A percentile compares a stretch with the other conserved stretches of the same genome.
Evolutionary conservation across 2,113 vertebrate species (phyloP).

Genomic region (Isurus oxyrinchus): DNA sequence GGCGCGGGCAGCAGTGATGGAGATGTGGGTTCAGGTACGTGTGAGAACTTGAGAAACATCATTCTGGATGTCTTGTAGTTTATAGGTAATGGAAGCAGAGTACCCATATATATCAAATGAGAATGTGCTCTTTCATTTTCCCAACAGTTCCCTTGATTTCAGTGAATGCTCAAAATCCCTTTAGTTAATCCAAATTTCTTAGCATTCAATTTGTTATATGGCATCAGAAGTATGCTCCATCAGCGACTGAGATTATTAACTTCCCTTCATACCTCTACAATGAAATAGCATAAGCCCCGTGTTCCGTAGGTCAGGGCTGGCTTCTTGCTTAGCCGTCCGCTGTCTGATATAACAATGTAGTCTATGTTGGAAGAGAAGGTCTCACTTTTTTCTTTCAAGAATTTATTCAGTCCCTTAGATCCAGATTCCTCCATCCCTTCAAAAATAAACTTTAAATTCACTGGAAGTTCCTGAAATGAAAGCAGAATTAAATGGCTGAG

Average conservation of each 20-base stretch:
- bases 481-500: neutral
- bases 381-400: slow-evolving; percentile 49
- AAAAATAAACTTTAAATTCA: slow-evolving; percentile 65
- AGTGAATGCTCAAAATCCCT: neutral
- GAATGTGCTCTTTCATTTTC: neutral
- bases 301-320: slow-evolving; percentile 61
- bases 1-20: neutral
- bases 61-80: neutral
- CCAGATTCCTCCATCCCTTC: slow-evolving; percentile 71
- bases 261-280: slow-evolving; percentile 55
- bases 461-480: slow-evolving; percentile 54
- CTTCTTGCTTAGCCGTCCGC: slow-evolving; percentile 58
- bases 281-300: slow-evolving; percentile 61
- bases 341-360: slow-evolving; percentile 64
- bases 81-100: neutral
- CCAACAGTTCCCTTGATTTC: neutral
- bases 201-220: neutral
- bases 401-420: slow-evolving; percentile 56
- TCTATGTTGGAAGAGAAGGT: slow-evolving; percentile 60
- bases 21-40: neutral
- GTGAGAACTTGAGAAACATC: neutral
- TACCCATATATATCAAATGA: neutral
- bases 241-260: neutral
- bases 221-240: neutral
- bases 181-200: neutral